Evolutionary conservation across 2,888 invertebrate genomes (phyloP), one percentile per base, ranked within the genome.

Genomic region (Spilarctia lutea): DNA sequence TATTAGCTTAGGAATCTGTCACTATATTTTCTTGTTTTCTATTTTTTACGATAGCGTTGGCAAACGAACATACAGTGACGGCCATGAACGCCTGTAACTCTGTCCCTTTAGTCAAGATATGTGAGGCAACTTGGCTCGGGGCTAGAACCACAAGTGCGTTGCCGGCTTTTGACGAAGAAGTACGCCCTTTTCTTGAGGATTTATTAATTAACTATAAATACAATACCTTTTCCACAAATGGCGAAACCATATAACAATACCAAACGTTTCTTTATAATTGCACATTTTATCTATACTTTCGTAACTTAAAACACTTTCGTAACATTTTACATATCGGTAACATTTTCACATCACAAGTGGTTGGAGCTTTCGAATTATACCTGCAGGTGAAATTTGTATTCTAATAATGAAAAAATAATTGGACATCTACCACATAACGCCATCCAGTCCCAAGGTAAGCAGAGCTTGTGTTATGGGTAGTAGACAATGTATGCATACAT

Each of bases 201-300:
- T 48, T 48, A 24, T 24, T 24, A 48, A 7, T 20, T 30, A n/a
- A 42, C 48, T 18, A 30, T 45, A 68, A 30, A 48, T n/a, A 60
- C 45, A 30, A 52, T n/a, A 30, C 16, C 52, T 66, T 74, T 74
- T 45, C 66, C 67, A 70, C 71, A 71, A 70, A 74, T 71, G 7
- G n/a, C n/a, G 7, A 65, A 42, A 66, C 56, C 65, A 65, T 71
- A 71, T 65, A 66, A 42, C 60, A 30, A 74, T 30, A 56, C 56
- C 74, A 74, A n/a, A 42, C 35, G 52, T 56, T 3, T 65, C 42
- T 70, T 24, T 65, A 68, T 63, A 74, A 65, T 65, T 69, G 74
- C 56, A 74, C 70, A 65, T 48, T 68, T 68, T 71, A 39, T 74
- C n/a, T 71, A 71, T 71, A 74, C 18, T n/a, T n/a, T n/a, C n/a